Evolutionary conservation across 2,113 vertebrate species (phyloP).

Genomic region (Oncorhynchus keta): DNA sequence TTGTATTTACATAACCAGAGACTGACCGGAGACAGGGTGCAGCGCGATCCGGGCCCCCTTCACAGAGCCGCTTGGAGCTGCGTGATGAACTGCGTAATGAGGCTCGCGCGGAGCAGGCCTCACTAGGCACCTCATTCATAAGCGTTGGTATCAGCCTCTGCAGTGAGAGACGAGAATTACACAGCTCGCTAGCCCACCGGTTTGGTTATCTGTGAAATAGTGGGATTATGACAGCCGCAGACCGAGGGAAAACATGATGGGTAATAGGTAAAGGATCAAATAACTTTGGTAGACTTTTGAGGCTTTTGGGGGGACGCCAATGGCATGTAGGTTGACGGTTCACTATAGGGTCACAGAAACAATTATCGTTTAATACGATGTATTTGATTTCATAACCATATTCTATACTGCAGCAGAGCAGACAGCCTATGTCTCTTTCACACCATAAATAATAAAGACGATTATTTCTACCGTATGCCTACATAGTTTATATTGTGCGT

Average conservation of each 20-base stretch:
- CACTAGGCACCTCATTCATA: slow-evolving; percentile 69
- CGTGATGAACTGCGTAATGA: slow-evolving; percentile 46
- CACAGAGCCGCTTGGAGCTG: slow-evolving; percentile 8
- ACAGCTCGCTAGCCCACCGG: slow-evolving; percentile 31
- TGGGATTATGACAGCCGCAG: slow-evolving; percentile 10
- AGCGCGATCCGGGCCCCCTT: slow-evolving; percentile 8
- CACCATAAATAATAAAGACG: too few relatives aligned
- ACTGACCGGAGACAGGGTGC: slow-evolving; percentile 44
- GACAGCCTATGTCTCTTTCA: too few relatives aligned
- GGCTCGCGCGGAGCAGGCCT: slow-evolving; percentile 43
- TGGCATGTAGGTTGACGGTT: too few relatives aligned
- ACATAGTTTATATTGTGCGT: too few relatives aligned
- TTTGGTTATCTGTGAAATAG: slow-evolving; percentile 27
- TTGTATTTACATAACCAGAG: slow-evolving; percentile 67
- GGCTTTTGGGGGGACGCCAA: too few relatives aligned
- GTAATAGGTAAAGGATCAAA: neutral
- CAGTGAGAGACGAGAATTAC: slow-evolving; percentile 51
- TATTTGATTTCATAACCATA: too few relatives aligned
- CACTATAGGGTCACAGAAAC: too few relatives aligned
- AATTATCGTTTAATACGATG: too few relatives aligned
- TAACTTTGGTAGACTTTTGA: too few relatives aligned
- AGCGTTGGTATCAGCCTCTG: slow-evolving; percentile 48
- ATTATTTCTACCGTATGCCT: too few relatives aligned
- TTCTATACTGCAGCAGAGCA: too few relatives aligned
- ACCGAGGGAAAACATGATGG: neutral